A percentile compares a stretch with the other conserved stretches of the same genome.
These are phyloP conservation scores for Tauraco hartlaubi DNA, from an alignment of 2,797 vertebrate species.

Conservation along the genomic window DNA sequence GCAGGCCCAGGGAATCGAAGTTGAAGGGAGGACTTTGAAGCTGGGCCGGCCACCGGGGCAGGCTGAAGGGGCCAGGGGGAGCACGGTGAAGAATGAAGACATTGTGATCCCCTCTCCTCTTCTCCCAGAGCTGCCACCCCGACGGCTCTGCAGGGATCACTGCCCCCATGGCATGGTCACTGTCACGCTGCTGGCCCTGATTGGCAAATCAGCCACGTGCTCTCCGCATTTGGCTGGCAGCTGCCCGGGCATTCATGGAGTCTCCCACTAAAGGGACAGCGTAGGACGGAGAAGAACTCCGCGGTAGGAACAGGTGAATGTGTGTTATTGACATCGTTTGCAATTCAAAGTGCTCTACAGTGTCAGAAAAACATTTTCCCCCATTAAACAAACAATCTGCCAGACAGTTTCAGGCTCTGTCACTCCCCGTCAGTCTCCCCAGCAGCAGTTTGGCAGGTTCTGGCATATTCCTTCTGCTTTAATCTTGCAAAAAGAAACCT, in stretches of 20 bases:
- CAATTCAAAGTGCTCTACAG: slow-evolving; percentile 15
- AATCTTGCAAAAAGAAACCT: slow-evolving; percentile 7
- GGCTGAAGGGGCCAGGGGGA: background rate
- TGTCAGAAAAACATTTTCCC: slow-evolving; percentile 54
- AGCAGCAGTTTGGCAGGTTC: slow-evolving; percentile 29
- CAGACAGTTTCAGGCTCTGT: slow-evolving; percentile 65
- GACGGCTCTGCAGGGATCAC: background rate
- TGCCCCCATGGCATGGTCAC: background rate
- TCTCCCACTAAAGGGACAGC: background rate
- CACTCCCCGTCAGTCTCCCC: slow-evolving; percentile 29
- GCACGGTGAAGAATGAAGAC: background rate
- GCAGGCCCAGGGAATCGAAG: slow-evolving; percentile 61
- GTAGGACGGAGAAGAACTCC: background rate
- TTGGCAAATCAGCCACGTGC: background rate
- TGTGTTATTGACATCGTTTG: background rate
- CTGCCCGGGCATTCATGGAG: background rate
- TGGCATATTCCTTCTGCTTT: background rate
- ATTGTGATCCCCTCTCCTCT: slow-evolving; percentile 3
- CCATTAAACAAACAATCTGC: slow-evolving; percentile 65
- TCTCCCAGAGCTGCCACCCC: background rate
- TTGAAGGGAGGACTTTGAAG: slow-evolving; percentile 59
- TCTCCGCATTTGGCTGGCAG: background rate
- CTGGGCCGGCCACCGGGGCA: background rate
- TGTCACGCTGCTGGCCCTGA: background rate
- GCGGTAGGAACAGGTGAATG: background rate